Base-by-base conservation (phyloP, 2,797 vertebrate species). In the Rhabdomys pumilio region DNA sequence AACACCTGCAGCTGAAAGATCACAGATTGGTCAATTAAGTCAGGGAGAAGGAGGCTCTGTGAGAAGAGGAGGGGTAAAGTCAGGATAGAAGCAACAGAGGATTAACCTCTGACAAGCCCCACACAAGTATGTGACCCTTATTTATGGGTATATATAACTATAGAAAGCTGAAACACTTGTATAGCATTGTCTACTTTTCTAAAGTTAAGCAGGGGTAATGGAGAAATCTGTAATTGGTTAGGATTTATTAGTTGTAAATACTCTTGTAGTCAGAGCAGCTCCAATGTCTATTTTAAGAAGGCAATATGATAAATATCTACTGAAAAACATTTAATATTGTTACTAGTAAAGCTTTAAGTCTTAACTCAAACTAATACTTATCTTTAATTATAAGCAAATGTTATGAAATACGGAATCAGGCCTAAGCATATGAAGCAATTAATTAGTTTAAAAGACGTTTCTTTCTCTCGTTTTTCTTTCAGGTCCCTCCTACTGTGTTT, bases 171-270 rank as follows among this genome's bases (percentile, higher is more conserved):
- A 85, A 77, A 92, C 59, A 95, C 61, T 95, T 83, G 77, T 63
- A 63, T 61, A 59, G 14, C 50, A 91, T 7, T 73, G 44, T 75
- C 63, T 67, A 69, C 20, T 29, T 80, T 83, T 85, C 81, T 80
- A 59, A 79, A 59, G 98, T 98, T 98, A 98, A 98, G 98, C 98
- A 98, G 98, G 98, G 98, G 98, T 98, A 97, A 98, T 98, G 98
- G 98, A 98, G 98, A 99, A 98, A 98, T 98, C 98, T 98, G 98
- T 98, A 98, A 98, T 98, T 98, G 98, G 98, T 98, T 99, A 98
- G 98, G 97, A 98, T 98, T 98, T 98, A 98, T 98, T 98, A 98
- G 98, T 98, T 98, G 98, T 98, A 98, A 98, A 10, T 91, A 96
- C 98, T 98, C 98, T 98, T 99, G 97, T 98, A 96, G 95, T 98